Evolutionary conservation across 2,797 vertebrate genomes (phyloP), one percentile per base, ranked within the genome.

Genomic region (Novumbra hubbsi): DNA sequence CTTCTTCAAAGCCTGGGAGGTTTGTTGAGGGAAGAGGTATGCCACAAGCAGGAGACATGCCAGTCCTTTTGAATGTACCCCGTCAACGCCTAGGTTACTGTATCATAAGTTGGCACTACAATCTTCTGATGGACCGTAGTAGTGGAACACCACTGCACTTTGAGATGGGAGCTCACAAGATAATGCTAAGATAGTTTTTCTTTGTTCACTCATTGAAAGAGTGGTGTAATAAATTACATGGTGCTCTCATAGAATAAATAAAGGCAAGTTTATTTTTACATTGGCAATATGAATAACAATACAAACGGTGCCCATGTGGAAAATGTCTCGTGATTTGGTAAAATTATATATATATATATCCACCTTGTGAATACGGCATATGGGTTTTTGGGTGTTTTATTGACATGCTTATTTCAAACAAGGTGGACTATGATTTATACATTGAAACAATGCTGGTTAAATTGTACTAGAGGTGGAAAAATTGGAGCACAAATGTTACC

Each of bases 131-230:
- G 12, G 41, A 45, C 41, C 41, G 14, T 12, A 12, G 11, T 73
- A 74, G 52, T 68, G 12, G 81, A 75, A 88, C 92, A 91, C 89
- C 66, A 69, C 82, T 87, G 90, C 91, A 92, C 90, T 93, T 92
- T 91, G 77, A 85, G 67, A 34, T 80, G 65, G 68, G 19, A 73
- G 55, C 5, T 38, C 8, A 38, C 34, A 38, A 8, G 30, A n/a
- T 9, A 24, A 50, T 14, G 28, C 9, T 32, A 34, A 68, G 64
- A 27, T 4, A n/a, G 12, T 15, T 27, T 14, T 41, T 9, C 34
- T 38, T 45, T 11, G 41, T 32, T 17, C 30, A 27, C 65, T 38
- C 9, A 9, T 34, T 14, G 68, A 24, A 15, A 34, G 11, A 52
- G 63, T 14, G 41, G 41, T 45, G 41, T 45, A 11, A 45, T 12